These are phyloP conservation scores for Coilia nasus DNA, from an alignment of 2,797 vertebrate genomes.

Conservation along the genomic window DNA sequence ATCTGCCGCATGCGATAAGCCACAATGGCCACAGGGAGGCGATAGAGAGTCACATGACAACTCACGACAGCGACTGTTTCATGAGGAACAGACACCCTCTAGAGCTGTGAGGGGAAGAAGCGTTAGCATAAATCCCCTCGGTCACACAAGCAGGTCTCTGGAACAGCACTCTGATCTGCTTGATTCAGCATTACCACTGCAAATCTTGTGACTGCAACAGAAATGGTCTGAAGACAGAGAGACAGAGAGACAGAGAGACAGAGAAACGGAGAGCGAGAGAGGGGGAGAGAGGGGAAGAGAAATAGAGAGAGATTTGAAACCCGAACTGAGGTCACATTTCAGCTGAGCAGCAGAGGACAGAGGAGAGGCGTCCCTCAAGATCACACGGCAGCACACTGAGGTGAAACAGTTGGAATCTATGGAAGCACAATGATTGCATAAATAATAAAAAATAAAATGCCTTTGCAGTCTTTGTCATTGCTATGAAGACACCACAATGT, in stretches of 20 bases:
- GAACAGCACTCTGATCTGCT: background rate
- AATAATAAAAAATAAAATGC: background rate
- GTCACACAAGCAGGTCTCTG: background rate
- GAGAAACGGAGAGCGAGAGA: too few species aligned
- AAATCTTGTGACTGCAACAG: background rate
- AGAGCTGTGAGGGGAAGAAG: background rate
- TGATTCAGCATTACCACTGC: background rate
- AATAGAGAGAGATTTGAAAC: background rate
- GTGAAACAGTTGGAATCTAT: background rate
- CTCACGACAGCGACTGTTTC: background rate
- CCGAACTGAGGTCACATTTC: background rate
- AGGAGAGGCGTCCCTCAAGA: slow-evolving; percentile 4
- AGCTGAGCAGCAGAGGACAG: background rate
- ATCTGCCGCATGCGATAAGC: background rate
- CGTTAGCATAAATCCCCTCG: background rate
- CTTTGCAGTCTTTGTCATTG: background rate
- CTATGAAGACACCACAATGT: background rate
- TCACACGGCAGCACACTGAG: background rate
- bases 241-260: too few species aligned
- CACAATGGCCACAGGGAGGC: background rate
- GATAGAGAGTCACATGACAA: background rate
- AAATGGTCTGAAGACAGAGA: background rate
- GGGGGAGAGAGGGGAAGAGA: too few species aligned
- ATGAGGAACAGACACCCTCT: background rate
- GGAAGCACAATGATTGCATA: slow-evolving; percentile 10